These are phyloP conservation scores for Folsomia manolachei DNA, from an alignment of 2,888 invertebrate genomes.

Conservation along the genomic window DNA sequence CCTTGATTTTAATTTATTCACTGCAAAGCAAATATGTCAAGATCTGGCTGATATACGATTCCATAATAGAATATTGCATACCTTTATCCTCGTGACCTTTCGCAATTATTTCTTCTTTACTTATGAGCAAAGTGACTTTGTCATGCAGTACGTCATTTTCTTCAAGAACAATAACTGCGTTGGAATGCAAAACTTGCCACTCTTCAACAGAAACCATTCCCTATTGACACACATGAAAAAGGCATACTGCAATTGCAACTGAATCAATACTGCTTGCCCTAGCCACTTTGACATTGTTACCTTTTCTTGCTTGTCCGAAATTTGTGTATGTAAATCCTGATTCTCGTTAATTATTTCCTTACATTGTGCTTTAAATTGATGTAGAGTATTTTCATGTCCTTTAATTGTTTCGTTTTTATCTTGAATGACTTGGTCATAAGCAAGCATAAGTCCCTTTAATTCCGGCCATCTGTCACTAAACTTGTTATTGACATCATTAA, in stretches of 20 bases:
- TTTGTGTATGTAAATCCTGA: slow-evolving; percentile 39
- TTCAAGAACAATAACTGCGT: slow-evolving; percentile 45
- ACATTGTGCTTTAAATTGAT: slow-evolving; percentile 35
- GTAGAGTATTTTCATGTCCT: slow-evolving; percentile 39
- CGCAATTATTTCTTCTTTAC: slow-evolving; percentile 30
- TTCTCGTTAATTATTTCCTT: slow-evolving; percentile 44
- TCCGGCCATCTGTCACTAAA: too few species aligned
- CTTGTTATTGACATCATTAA: too few species aligned
- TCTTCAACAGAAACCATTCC: slow-evolving; percentile 45
- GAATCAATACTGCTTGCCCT: background rate
- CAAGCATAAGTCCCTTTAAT: slow-evolving; percentile 41
- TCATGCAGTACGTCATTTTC: slow-evolving; percentile 48
- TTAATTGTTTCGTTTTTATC: slow-evolving; percentile 47
- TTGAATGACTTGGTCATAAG: slow-evolving; percentile 47
- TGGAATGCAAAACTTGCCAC: slow-evolving; percentile 44
- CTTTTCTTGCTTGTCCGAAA: slow-evolving; percentile 38
- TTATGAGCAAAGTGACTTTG: slow-evolving; percentile 32
- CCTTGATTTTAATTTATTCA: slow-evolving; percentile 25
- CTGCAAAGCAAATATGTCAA: slow-evolving; percentile 10
- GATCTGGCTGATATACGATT: background rate
- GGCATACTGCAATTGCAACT: background rate
- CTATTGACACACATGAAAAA: slow-evolving; percentile 21
- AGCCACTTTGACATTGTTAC: slow-evolving; percentile 28
- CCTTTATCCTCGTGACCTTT: slow-evolving; percentile 40
- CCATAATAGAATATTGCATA: slow-evolving; percentile 10